Evolutionary conservation across 1,140 invertebrate genomes (phyloP), one percentile per base, ranked within the genome.

Genomic region (Yoshiicerus persimilis): DNA sequence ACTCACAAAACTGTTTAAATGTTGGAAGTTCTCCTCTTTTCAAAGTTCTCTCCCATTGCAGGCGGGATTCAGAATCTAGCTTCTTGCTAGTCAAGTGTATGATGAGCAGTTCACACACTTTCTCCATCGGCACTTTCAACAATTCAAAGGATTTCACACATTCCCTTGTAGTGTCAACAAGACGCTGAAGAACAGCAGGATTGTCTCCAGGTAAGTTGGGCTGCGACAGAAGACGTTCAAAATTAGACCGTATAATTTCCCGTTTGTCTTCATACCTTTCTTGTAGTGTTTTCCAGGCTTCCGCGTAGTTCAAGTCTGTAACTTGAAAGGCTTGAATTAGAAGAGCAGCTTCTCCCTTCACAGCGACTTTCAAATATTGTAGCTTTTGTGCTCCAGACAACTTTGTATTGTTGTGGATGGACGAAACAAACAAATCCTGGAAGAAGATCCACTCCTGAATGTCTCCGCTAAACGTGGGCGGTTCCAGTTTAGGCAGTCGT

Each of bases 361-460:
- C 25, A 23, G n/a, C 41, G 34, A 62, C 20, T 25, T 85, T 86
- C 0, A 88, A 25, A 80, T 88, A 88, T 27, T 66, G 62, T 16
- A 88, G 30, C 47, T 88, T 88, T 25, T 75, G 83, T 13, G 62
- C 47, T 16, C 23, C 27, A 2, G 84, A 41, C 6, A 88, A 56
- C 20, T 20, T 2, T 4, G 36, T 77, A 20, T 75, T 86, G 13
- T 39, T 86, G 36, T 77, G 36, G 2, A 88, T 25, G 5, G 66
- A 36, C 11, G 88, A 34, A 11, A 4, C 27, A 56, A 88, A 86
- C 0, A 86, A 25, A 38, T 88, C 88, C 2, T 38, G 11, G 36
- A 88, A 88, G 4, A 66, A 86, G 64, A 84, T 36, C 84, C 88
- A 88, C 1, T 86, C 32, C 23, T 80, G n/a, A 11, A 41, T 5